Base-by-base conservation (phyloP, 2,888 invertebrate genomes). In the Nomada flava region DNA sequence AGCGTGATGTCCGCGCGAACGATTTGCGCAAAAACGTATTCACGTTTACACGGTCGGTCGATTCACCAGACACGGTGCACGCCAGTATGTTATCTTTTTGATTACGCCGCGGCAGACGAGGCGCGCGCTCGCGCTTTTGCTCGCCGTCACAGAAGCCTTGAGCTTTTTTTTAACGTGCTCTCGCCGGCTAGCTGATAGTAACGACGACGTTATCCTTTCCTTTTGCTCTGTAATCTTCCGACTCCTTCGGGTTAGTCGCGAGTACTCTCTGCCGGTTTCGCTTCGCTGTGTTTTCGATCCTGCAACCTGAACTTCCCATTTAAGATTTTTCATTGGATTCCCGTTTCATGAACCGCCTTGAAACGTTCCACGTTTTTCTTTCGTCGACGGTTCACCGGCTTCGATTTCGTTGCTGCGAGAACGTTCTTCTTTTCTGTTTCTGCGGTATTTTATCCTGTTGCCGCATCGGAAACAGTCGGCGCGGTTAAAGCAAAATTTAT, bases 1-100 rank as follows among this genome's bases (percentile, higher is more conserved):
- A 91, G 90, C 91, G 90, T 89, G 90, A 91, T 91, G 90, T 86
- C 74, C 63, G 60, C 79, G 82, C 77, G 75, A 82, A 74, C 77
- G 63, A 63, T 69, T 76, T 64, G 60, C 79, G 82, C 79, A 75
- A 86, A 74, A 82, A 82, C 79, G 82, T 65, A 79, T 60, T 70
- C 76, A 47, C 72, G 29, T 69, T 79, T 67, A 65, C 76, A 76
- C 73, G 68, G 76, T 62, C 59, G 67, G 65, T 36, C 77, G 81
- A 75, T 81, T 63, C 69, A n/a, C 71, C 62, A 53, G 69, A 76
- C 71, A 70, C 69, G 72, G 68, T 67, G 59, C 53, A 59, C 64
- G 72, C 63, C 73, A 29, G 68, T 65, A 60, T 76, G 72, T 80
- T 80, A 76, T 76, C 80, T 68, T 80, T 80, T 52, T 76, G 80